Conservation (phyloP, 2,113 vertebrate species). For the Hystrix cristata region DNA sequence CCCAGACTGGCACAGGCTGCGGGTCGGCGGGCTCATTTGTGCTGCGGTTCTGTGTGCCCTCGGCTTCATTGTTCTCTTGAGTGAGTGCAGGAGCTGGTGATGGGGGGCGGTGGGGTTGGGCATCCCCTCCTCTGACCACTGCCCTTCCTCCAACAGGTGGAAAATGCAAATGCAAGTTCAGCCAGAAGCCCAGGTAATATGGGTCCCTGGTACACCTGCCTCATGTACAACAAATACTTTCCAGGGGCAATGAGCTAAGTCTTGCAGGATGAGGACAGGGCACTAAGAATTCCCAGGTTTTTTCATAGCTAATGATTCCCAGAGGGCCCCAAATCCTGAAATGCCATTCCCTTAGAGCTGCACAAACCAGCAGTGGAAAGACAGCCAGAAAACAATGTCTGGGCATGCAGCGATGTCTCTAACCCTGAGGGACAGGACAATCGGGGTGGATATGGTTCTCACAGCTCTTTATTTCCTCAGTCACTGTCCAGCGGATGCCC, state of each 20-base stretch:
- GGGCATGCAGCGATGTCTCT: neutral
- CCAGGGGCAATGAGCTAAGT: neutral
- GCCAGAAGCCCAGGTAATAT: conserved; percentile 90
- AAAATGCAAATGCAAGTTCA: conserved; percentile 95
- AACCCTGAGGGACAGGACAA: neutral
- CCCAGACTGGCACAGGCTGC: conserved; percentile 92
- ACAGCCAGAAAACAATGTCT: neutral
- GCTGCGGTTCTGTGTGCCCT: conserved; percentile 92
- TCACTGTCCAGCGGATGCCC: conserved; percentile 16
- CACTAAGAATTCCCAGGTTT: neutral
- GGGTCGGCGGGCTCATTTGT: conserved; percentile 91
- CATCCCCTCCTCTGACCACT: neutral
- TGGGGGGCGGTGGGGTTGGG: neutral
- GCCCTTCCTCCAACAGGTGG: conserved; percentile 87
- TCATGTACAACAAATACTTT: neutral
- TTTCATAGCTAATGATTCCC: neutral
- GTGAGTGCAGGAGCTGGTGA: conserved; percentile 87
- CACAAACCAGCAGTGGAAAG: neutral
- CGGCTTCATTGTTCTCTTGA: conserved; percentile 93
- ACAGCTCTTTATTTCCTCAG: conserved; percentile 18
- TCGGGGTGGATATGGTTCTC: neutral
- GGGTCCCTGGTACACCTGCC: accelerated
- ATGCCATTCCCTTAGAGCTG: neutral
- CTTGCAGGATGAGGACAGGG: neutral
- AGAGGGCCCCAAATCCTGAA: neutral